Evolutionary conservation across 2,797 vertebrate species (phyloP), one percentile per base, ranked within the genome.

Genomic region (Mormyrops boulengeri): DNA sequence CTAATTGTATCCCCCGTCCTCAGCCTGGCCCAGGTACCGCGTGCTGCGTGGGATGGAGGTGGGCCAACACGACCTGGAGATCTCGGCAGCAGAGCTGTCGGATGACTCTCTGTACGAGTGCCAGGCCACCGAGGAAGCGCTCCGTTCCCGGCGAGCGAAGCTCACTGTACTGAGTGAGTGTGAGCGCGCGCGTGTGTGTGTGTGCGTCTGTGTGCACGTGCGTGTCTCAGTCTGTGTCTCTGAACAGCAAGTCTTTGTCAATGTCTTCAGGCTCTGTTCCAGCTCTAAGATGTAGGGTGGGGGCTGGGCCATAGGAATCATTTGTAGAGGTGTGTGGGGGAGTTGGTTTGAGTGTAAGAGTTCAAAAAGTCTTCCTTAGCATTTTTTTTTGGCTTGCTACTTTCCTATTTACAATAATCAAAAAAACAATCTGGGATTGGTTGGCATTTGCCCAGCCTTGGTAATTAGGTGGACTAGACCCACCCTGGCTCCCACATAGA

Each of bases 21-120:
- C 94, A 98, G 97, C 97, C 14, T 99, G 98, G 98, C 98, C 98
- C 0, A 94, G 98, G 91, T 99, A 99, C 90, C 96, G 96, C 0
- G 94, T 99, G 12, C 94, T 97, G 88, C 96, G 97, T 34, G 96
- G 97, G 2, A 93, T 97, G 0, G 98, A 98, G 3, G 95, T 96
- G 0, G 98, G 98, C 0, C 97, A 98, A 93, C 98, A 98, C 95
- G 98, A 99, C 95, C 93, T 99, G 96, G 97, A 99, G 95, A 98
- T 99, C 94, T 96, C 94, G 2, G 94, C 96, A 0, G 96, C 98
- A 0, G 97, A 98, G 91, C 96, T 99, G 52, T 97, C 97, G 0
- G 98, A 99, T 34, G 98, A 99, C 80, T 98, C 98, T 0, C 94
- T 96, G 53, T 99, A 98, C 0, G 98, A 99, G 94, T 99, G 98